A percentile compares a stretch with the other conserved stretches of the same genome.
phyloP scores from a whole-genome alignment of 2,888 invertebrate genomes.

The Anorthoa munda region DNA sequence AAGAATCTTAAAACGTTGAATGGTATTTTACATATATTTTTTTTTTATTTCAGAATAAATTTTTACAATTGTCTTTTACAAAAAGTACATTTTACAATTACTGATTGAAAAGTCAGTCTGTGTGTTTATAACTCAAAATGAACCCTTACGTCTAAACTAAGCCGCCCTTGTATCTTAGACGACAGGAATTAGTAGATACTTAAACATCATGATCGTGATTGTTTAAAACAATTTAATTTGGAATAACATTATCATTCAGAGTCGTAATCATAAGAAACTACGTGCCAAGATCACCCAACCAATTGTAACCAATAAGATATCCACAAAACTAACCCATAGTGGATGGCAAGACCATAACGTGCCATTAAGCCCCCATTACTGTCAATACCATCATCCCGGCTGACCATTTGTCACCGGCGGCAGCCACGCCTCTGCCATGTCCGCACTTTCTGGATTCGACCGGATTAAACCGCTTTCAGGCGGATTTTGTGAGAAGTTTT shows the following conservation, averaged over 20 bases:
- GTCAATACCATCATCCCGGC: constrained; percentile 79
- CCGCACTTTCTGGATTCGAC: constrained; percentile 69
- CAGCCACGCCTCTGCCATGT: constrained; percentile 76
- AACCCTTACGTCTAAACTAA: too few relatives aligned
- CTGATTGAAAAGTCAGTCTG: too few relatives aligned
- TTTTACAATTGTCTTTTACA: too few relatives aligned
- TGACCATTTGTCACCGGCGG: constrained; percentile 80
- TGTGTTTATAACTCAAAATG: too few relatives aligned
- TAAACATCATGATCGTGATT: too few relatives aligned
- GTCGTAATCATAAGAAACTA: background rate
- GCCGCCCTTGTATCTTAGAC: too few relatives aligned
- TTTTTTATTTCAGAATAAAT: too few relatives aligned
- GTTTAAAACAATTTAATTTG: background rate
- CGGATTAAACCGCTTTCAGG: constrained; percentile 66
- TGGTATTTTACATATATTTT: too few relatives aligned
- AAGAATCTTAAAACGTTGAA: too few relatives aligned
- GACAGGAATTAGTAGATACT: too few relatives aligned
- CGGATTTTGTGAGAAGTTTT: constrained; percentile 62
- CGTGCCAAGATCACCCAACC: constrained; percentile 20
- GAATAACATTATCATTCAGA: background rate
- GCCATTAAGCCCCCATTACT: constrained; percentile 75
- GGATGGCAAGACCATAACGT: constrained; percentile 37
- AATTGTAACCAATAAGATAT: constrained; percentile 42
- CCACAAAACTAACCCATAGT: constrained; percentile 29
- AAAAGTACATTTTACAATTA: too few relatives aligned